These are phyloP conservation scores for Mastomys natalensis DNA, from an alignment of 2,113 vertebrate species.

Conservation along the genomic window DNA sequence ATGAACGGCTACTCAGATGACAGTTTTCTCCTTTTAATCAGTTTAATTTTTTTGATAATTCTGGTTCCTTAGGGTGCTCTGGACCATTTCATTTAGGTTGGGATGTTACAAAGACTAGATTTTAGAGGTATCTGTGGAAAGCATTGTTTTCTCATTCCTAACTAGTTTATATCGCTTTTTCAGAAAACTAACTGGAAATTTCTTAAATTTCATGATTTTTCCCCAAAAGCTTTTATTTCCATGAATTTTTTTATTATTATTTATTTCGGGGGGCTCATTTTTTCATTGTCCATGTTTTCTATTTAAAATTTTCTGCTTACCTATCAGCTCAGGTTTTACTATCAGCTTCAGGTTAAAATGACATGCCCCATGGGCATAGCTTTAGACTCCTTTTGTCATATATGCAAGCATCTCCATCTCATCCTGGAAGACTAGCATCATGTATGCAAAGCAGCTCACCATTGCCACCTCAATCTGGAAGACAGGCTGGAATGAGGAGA, in stretches of 20 bases:
- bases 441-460: not conserved
- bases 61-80: not conserved
- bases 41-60: not conserved
- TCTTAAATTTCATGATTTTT: slow-evolving; percentile 2
- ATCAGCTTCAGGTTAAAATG: not conserved
- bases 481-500: not conserved
- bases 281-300: not conserved
- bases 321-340: not conserved
- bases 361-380: not conserved
- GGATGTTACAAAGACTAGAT: not conserved
- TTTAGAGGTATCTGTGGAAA: not conserved
- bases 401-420: not conserved
- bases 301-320: not conserved
- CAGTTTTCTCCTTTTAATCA: not conserved
- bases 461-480: not conserved
- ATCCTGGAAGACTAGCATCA: not conserved
- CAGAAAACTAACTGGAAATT: not conserved
- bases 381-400: not conserved
- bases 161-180: not conserved
- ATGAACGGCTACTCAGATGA: not conserved
- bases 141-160: not conserved
- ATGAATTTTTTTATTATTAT: not conserved
- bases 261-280: not conserved
- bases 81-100: not conserved
- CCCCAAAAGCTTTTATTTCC: not conserved